phyloP scores from a whole-genome alignment of 2,113 vertebrate species.

The Myanophis thanlyinensis region DNA sequence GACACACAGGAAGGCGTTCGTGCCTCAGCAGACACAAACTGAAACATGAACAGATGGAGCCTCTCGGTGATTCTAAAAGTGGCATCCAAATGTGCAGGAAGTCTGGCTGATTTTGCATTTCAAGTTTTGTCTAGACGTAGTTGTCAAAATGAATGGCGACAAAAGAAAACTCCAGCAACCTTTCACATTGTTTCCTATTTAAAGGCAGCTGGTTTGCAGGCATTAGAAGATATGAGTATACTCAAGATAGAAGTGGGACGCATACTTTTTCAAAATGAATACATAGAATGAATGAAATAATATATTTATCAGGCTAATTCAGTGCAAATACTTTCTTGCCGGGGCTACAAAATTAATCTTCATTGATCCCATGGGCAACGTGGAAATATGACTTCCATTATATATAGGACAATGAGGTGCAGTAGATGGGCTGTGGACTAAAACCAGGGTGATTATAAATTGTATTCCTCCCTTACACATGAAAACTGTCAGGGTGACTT shows the following conservation, averaged over 20 bases:
- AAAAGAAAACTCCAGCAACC: background rate
- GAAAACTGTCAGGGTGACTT: background rate
- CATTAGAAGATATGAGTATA: background rate
- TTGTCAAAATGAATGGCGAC: constrained; percentile 1
- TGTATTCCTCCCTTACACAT: background rate
- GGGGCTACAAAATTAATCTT: background rate
- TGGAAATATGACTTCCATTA: background rate
- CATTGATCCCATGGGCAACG: background rate
- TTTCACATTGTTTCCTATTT: constrained; percentile 41
- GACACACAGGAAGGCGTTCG: constrained; percentile 27
- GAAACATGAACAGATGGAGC: constrained; percentile 55
- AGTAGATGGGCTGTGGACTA: background rate
- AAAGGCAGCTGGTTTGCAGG: constrained; percentile 22
- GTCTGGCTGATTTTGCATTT: constrained; percentile 40
- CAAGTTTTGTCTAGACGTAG: constrained; percentile 45
- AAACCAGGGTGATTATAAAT: background rate
- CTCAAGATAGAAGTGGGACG: background rate
- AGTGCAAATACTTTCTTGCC: background rate
- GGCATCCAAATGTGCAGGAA: constrained; percentile 47
- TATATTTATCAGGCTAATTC: background rate
- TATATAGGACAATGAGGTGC: background rate
- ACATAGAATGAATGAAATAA: background rate
- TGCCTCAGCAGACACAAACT: constrained; percentile 55
- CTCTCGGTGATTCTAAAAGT: constrained; percentile 52
- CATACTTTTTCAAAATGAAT: background rate